phyloP scores from a whole-genome alignment of 64 coral and sea anemone genomes.

The Stichodactyla mertensii region DNA sequence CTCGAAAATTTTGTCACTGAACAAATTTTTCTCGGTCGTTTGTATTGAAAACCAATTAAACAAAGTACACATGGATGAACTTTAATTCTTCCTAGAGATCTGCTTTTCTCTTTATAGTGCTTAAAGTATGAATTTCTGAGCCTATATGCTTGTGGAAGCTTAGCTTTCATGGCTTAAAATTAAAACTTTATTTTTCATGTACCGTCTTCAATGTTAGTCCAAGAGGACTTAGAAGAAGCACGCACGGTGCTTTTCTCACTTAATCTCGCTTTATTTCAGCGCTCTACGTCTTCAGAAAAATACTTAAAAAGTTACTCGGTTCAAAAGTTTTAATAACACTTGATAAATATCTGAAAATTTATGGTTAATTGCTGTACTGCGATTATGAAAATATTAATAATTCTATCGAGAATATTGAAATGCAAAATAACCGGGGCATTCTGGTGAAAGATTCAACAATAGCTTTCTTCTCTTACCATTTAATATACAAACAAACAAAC shows the following conservation, averaged over 20 bases:
- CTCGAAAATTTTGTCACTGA: not conserved
- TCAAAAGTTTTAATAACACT: not conserved
- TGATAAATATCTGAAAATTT: not conserved
- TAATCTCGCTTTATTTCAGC: not conserved
- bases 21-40: not conserved
- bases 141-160: not conserved
- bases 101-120: not conserved
- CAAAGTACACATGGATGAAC: not conserved
- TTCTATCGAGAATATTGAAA: too few relatives aligned
- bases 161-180: not conserved
- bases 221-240: not conserved
- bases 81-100: not conserved
- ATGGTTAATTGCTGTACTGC: not conserved
- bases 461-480: too few relatives aligned
- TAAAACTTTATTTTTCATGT: too few relatives aligned
- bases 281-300: not conserved
- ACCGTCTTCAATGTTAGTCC: too few relatives aligned
- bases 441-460: too few relatives aligned
- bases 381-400: not conserved
- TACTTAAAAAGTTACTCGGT: not conserved
- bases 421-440: too few relatives aligned
- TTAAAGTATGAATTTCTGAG: conserved; percentile 2
- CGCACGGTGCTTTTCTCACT: not conserved
- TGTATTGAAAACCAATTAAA: not conserved
- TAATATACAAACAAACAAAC: too few relatives aligned